Percentiles rank a stretch among this genome's conserved stretches.
Conservation (phyloP, 37 sponge, comb jelly and placozoan genomes). For the Ianthella basta region DNA sequence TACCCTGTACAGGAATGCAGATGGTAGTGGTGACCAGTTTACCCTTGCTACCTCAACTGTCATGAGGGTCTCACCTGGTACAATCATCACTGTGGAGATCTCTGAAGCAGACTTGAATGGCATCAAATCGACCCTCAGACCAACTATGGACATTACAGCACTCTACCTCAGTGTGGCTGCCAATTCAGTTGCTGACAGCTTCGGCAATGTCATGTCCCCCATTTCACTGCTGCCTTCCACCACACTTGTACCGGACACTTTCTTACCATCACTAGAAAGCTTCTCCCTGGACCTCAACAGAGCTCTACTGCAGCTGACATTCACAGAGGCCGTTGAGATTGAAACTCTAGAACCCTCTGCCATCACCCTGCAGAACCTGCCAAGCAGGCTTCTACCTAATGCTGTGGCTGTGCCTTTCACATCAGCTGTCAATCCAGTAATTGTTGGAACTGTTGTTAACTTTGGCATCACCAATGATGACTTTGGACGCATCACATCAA, state of each 20-base stretch:
- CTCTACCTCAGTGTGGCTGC: slow-evolving; percentile 64
- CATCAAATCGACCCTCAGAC: slow-evolving; percentile 64
- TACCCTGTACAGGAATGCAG: slow-evolving; percentile 46
- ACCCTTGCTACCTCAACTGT: slow-evolving; percentile 25
- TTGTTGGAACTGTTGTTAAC: slow-evolving; percentile 47
- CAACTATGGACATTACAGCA: slow-evolving; percentile 60
- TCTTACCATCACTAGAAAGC: slow-evolving; percentile 31
- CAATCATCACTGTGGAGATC: slow-evolving; percentile 45
- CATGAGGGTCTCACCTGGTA: slow-evolving; percentile 56
- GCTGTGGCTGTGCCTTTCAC: slow-evolving; percentile 37
- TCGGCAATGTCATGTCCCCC: slow-evolving; percentile 30
- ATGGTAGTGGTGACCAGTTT: slow-evolving; percentile 1
- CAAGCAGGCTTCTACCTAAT: neutral
- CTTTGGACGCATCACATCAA: slow-evolving; percentile 43
- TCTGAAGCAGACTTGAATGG: slow-evolving; percentile 68
- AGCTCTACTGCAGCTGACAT: slow-evolving; percentile 40
- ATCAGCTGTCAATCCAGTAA: slow-evolving; percentile 54
- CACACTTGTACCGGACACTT: slow-evolving; percentile 34
- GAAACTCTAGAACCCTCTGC: slow-evolving; percentile 49
- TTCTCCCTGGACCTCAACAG: slow-evolving; percentile 51
- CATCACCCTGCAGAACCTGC: slow-evolving; percentile 64
- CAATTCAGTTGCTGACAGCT: slow-evolving; percentile 58
- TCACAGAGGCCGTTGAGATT: slow-evolving; percentile 52
- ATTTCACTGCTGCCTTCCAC: slow-evolving; percentile 39
- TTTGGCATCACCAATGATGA: slow-evolving; percentile 74